A percentile compares a stretch with the other conserved stretches of the same genome.
phyloP scores from a whole-genome alignment of 92 coral and sea anemone species.

The Muricea muricata region DNA sequence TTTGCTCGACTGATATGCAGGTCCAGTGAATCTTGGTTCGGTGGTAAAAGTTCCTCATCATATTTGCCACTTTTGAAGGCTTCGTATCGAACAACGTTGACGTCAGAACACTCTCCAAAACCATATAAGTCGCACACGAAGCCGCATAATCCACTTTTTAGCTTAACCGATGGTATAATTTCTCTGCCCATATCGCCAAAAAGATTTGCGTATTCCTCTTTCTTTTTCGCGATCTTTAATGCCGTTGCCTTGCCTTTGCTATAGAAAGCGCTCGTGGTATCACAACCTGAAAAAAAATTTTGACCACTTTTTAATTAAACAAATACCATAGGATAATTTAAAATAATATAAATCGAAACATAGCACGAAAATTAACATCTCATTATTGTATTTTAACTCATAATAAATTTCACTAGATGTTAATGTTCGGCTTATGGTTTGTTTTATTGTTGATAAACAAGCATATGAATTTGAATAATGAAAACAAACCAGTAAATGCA shows the following conservation, averaged over 20 bases:
- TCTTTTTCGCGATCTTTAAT: neutral
- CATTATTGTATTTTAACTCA: neutral
- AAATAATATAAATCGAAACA: neutral
- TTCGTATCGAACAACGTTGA: slow-evolving; percentile 1
- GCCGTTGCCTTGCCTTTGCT: no score
- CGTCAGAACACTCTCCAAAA: no score
- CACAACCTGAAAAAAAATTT: neutral
- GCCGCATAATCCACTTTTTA: neutral
- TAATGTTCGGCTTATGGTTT: neutral
- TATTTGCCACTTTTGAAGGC: no score
- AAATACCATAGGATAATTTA: no score
- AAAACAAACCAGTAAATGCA: neutral
- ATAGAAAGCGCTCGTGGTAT: neutral
- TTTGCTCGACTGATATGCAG: neutral
- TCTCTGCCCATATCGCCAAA: neutral
- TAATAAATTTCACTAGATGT: neutral
- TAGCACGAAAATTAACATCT: neutral
- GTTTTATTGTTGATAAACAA: neutral
- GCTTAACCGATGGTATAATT: neutral
- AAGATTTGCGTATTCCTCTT: neutral
- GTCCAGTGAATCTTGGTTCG: no score
- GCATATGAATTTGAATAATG: neutral
- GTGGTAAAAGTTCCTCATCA: no score
- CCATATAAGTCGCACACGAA: neutral
- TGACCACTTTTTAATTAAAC: neutral